A percentile compares a stretch with the other conserved stretches of the same genome.
Conservation (phyloP, 2,113 vertebrate genomes). For the Platysteira castanea region DNA sequence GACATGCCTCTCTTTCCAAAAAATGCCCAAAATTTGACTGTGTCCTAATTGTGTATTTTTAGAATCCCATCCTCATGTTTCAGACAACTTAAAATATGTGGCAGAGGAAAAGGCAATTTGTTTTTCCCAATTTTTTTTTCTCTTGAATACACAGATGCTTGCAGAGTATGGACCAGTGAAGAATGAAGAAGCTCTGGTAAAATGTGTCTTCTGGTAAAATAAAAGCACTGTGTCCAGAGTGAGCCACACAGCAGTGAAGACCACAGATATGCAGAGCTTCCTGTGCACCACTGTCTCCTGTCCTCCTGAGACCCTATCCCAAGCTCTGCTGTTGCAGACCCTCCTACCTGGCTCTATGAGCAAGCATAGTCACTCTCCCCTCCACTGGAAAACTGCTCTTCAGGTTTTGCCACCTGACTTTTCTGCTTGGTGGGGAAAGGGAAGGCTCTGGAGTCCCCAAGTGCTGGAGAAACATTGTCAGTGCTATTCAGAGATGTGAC, state of each 20-base stretch:
- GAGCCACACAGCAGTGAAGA: background rate
- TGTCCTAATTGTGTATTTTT: background rate
- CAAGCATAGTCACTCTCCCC: rapidly evolving
- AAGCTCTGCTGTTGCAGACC: background rate
- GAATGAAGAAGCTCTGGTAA: background rate
- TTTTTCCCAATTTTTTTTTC: background rate
- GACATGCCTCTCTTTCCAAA: background rate
- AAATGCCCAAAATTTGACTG: background rate
- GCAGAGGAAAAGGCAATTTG: background rate
- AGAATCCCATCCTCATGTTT: background rate
- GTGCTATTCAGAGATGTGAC: background rate
- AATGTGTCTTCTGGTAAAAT: background rate
- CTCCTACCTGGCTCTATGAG: background rate
- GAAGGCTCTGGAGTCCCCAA: background rate
- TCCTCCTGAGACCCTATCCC: background rate
- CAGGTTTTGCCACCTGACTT: background rate
- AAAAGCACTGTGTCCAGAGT: background rate
- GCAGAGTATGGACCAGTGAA: background rate
- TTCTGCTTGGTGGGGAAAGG: background rate
- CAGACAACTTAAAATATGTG: background rate
- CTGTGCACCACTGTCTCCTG: background rate
- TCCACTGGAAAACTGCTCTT: background rate
- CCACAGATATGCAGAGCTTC: background rate
- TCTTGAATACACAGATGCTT: background rate
- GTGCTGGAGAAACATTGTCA: background rate